phyloP scores from a whole-genome alignment of 2,888 invertebrate species.

The Dryobota labecula region DNA sequence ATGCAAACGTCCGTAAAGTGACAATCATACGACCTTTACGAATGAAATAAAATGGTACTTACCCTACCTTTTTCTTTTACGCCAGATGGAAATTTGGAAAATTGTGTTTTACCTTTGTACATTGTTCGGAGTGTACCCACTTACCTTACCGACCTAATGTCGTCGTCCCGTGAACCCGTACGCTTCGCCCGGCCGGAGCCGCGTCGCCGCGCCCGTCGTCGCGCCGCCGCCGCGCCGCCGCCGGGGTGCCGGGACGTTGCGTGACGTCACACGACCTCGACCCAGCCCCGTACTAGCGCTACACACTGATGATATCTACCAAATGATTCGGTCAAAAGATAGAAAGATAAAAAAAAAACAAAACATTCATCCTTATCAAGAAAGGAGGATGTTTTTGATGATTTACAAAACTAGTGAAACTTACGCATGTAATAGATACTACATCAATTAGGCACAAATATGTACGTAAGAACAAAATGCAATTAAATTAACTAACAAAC shows the following conservation, averaged over 20 bases:
- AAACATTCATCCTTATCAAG: no score
- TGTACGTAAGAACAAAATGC: no score
- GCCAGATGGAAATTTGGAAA: background rate
- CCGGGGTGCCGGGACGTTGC: background rate
- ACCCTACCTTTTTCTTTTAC: background rate
- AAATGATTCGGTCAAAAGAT: no score
- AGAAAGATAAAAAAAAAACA: no score
- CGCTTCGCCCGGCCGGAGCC: background rate
- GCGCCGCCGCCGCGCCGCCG: background rate
- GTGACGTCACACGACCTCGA: slow-evolving; percentile 17
- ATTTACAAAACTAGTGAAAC: no score
- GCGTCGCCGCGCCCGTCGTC: background rate
- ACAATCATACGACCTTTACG: background rate
- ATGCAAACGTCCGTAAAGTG: no score
- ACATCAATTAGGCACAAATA: no score
- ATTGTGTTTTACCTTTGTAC: background rate
- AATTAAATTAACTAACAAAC: no score
- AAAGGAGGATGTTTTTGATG: no score
- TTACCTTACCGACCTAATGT: background rate
- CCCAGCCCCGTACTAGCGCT: background rate
- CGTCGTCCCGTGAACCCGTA: background rate
- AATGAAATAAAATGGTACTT: background rate
- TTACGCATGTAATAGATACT: no score
- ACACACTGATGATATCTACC: background rate
- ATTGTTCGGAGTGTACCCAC: background rate